phyloP scores from a whole-genome alignment of 2,113 vertebrate species.

The Syngnathus typhle region DNA sequence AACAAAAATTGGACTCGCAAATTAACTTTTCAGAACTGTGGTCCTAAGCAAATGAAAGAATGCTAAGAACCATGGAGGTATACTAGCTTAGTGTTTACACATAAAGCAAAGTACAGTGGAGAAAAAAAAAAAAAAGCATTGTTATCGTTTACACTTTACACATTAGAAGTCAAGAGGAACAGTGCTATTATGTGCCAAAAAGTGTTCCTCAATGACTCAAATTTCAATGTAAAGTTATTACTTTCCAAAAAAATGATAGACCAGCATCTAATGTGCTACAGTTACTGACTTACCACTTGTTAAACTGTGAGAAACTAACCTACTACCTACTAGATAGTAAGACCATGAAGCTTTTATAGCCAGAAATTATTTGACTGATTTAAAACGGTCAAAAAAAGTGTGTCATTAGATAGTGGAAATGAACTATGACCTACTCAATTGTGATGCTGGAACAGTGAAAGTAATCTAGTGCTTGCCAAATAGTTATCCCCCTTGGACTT shows the following conservation, averaged over 20 bases:
- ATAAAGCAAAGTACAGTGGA: background rate
- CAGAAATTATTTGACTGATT: background rate
- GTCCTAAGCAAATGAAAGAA: background rate
- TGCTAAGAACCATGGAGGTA: background rate
- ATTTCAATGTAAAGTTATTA: no score
- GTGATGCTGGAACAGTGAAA: background rate
- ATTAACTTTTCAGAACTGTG: no score
- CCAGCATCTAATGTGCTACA: no score
- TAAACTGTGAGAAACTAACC: background rate
- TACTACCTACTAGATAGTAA: background rate
- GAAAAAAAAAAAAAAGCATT: background rate
- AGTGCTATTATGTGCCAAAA: background rate
- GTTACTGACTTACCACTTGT: background rate
- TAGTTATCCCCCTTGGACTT: background rate
- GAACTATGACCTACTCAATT: background rate
- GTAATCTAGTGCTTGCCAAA: background rate
- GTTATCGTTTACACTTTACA: no score
- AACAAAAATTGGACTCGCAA: no score
- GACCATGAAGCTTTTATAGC: background rate
- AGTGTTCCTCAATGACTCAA: background rate
- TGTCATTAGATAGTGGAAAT: background rate
- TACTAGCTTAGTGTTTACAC: background rate
- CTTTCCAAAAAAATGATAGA: no score
- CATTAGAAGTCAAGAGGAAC: background rate
- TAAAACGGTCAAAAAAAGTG: background rate